These are phyloP conservation scores for Liasis olivaceus DNA, from an alignment of 2,797 vertebrate genomes.

Conservation along the genomic window DNA sequence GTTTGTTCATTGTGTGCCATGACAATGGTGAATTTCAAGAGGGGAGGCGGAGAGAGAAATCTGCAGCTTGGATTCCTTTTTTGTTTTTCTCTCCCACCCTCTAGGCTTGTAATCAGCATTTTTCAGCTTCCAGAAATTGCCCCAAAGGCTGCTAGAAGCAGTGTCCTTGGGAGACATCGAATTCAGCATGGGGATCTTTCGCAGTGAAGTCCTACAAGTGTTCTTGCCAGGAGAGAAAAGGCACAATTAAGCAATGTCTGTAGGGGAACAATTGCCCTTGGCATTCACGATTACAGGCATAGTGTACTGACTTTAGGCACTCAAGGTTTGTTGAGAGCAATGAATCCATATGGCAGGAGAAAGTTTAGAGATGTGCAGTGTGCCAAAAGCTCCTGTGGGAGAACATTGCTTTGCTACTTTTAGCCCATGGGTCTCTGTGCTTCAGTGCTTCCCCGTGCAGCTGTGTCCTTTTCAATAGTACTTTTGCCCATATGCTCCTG, in stretches of 20 bases:
- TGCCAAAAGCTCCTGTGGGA: slow-evolving; percentile 14
- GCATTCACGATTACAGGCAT: slow-evolving; percentile 43
- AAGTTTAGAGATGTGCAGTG: slow-evolving; percentile 23
- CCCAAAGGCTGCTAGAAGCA: slow-evolving; percentile 76
- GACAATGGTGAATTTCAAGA: slow-evolving; percentile 76
- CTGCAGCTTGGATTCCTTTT: slow-evolving; percentile 84
- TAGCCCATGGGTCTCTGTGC: background rate
- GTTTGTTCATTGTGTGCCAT: slow-evolving; percentile 83
- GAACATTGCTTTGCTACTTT: background rate
- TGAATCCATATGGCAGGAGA: slow-evolving; percentile 38
- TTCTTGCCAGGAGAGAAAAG: slow-evolving; percentile 63
- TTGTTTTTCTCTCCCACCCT: slow-evolving; percentile 81
- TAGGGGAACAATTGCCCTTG: slow-evolving; percentile 55
- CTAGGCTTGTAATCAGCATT: slow-evolving; percentile 78
- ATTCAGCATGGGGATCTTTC: slow-evolving; percentile 56
- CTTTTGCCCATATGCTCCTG: background rate
- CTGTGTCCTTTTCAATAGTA: background rate
- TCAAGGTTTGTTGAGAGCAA: slow-evolving; percentile 12
- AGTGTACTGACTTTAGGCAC: slow-evolving; percentile 16
- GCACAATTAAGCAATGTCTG: slow-evolving; percentile 64
- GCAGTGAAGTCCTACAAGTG: slow-evolving; percentile 56
- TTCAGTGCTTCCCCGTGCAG: background rate
- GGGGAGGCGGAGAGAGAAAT: slow-evolving; percentile 71
- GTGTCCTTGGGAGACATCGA: slow-evolving; percentile 55
- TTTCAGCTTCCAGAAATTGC: slow-evolving; percentile 76